Conservation (phyloP, 2,888 invertebrate genomes). For the Parnassius smintheus region DNA sequence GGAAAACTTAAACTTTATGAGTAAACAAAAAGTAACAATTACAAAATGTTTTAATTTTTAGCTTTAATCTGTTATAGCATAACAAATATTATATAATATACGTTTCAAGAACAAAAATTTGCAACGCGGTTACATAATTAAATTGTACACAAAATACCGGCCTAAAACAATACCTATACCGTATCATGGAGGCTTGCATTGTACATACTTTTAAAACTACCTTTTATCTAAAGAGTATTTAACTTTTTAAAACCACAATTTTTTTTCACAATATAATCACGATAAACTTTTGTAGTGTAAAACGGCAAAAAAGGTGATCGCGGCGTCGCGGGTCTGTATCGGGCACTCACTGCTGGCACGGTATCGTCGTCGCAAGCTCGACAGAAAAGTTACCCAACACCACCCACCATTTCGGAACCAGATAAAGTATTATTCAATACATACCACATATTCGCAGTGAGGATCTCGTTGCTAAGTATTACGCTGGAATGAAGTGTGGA, state of each 20-base stretch:
- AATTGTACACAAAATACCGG: slow-evolving; percentile 15
- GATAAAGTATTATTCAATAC: slow-evolving; percentile 32
- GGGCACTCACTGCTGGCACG: slow-evolving; percentile 23
- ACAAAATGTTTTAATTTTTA: not conserved
- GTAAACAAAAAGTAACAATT: not conserved
- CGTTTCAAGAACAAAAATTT: slow-evolving; percentile 9
- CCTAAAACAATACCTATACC: not conserved
- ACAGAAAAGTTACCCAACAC: slow-evolving; percentile 30
- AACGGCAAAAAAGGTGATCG: not conserved
- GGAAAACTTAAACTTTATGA: too few species aligned
- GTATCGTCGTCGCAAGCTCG: slow-evolving; percentile 11
- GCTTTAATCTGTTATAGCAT: not conserved
- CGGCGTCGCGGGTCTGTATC: slow-evolving; percentile 11
- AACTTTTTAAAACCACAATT: not conserved
- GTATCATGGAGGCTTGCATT: not conserved
- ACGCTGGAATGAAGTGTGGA: slow-evolving; percentile 21
- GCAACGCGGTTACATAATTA: slow-evolving; percentile 22
- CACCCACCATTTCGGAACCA: slow-evolving; percentile 32
- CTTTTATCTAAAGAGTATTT: not conserved
- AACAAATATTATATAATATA: slow-evolving; percentile 3
- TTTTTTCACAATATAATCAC: slow-evolving; percentile 8
- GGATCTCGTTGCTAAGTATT: slow-evolving; percentile 15
- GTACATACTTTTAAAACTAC: not conserved
- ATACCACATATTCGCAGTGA: slow-evolving; percentile 17
- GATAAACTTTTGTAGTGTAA: not conserved